phyloP scores from a whole-genome alignment of 1,140 invertebrate species.

The Drosophila obscura region DNA sequence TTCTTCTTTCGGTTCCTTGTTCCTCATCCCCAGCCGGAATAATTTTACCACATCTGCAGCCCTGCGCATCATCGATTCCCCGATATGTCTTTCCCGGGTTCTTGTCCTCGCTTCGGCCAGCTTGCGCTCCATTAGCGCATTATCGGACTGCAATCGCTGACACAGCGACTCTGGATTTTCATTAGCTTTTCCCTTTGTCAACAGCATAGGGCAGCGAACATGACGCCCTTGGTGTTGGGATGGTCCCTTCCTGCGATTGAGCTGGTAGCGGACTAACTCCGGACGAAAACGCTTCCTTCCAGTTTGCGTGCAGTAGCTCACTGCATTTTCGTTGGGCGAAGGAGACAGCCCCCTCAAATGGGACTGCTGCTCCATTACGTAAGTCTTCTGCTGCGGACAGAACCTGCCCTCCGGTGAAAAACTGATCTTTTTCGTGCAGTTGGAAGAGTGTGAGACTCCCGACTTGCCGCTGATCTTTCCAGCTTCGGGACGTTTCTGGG shows the following conservation, averaged over 20 bases:
- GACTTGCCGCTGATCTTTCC: neutral
- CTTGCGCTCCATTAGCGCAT: slow-evolving; percentile 11
- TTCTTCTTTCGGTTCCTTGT: neutral
- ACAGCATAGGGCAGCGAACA: neutral
- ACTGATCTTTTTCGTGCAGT: neutral
- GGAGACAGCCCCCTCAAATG: neutral
- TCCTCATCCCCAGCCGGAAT: neutral
- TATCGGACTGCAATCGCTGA: neutral
- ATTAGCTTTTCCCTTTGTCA: neutral
- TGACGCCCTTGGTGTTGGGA: neutral
- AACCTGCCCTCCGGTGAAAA: neutral
- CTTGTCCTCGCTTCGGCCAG: neutral
- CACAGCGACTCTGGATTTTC: neutral
- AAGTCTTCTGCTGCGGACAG: slow-evolving; percentile 2
- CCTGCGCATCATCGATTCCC: neutral
- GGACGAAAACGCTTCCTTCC: neutral
- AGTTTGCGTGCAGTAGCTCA: neutral
- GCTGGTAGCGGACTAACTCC: no score
- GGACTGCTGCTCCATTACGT: neutral
- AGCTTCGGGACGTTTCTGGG: neutral
- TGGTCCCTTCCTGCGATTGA: no score
- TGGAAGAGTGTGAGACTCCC: neutral
- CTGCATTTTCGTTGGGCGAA: no score
- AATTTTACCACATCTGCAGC: neutral
- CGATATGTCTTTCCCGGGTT: neutral